Evolutionary conservation across 2,113 vertebrate species (phyloP).

Genomic region (Oriolus oriolus): DNA sequence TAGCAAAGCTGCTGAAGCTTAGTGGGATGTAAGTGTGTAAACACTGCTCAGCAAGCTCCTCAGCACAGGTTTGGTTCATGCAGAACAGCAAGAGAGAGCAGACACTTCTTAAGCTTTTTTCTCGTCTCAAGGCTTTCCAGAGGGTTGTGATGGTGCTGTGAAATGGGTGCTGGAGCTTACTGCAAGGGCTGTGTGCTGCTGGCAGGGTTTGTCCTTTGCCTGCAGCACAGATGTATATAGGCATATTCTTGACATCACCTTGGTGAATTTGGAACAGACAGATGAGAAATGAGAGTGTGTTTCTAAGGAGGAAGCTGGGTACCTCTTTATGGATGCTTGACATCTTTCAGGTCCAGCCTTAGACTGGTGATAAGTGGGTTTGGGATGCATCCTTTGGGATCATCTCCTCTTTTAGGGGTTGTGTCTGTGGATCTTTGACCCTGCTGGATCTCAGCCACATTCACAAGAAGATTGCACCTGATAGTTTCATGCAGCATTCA

Average conservation of each 20-base stretch:
- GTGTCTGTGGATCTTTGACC: constrained; percentile 16
- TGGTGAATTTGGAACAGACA: neutral
- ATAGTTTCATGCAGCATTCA: neutral
- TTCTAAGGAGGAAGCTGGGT: neutral
- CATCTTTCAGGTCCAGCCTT: neutral
- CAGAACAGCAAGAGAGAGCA: neutral
- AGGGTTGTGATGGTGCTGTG: neutral
- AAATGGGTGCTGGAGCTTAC: neutral
- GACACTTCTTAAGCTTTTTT: neutral
- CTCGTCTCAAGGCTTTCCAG: neutral
- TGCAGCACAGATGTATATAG: neutral
- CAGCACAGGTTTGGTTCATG: neutral
- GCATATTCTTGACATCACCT: neutral
- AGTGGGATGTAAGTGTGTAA: neutral
- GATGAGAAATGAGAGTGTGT: neutral
- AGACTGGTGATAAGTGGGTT: neutral
- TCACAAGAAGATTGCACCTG: constrained; percentile 9
- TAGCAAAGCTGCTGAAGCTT: constrained; percentile 14
- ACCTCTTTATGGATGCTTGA: neutral
- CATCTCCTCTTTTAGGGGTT: neutral
- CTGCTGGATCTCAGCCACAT: neutral
- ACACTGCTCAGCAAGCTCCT: constrained; percentile 15
- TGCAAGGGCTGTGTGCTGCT: neutral
- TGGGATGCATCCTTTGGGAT: neutral
- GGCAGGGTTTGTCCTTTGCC: neutral